Conservation (phyloP, 2,888 invertebrate species). For the Encarsia formosa region DNA sequence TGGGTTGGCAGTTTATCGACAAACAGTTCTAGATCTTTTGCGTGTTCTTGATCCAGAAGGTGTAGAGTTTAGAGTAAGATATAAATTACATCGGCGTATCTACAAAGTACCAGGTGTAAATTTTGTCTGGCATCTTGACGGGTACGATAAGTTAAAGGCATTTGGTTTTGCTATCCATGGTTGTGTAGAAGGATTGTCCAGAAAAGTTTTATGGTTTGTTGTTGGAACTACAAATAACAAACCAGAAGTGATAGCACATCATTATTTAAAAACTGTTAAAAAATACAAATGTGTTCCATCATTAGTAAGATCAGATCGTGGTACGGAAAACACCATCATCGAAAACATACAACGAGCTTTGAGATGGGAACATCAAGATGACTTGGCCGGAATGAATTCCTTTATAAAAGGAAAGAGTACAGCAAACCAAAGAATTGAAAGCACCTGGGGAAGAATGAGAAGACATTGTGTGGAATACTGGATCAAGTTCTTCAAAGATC, state of each 20-base stretch:
- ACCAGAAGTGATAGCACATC: constrained; percentile 1
- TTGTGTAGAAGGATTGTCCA: constrained; percentile 2
- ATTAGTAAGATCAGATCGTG: constrained; percentile 16
- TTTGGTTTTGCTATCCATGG: constrained; percentile 3
- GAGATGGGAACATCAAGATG: background rate
- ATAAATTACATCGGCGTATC: background rate
- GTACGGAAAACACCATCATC: constrained; percentile 12
- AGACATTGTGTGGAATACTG: background rate
- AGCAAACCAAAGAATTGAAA: constrained; percentile 1
- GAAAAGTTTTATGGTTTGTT: too few species aligned
- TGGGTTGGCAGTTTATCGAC: background rate
- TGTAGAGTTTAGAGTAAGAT: background rate
- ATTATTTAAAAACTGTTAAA: constrained; percentile 18
- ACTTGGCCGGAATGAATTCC: background rate
- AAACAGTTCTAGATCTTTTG: background rate
- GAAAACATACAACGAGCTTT: background rate
- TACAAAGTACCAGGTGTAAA: too few species aligned
- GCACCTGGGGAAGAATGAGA: background rate
- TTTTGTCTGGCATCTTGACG: constrained; percentile 3
- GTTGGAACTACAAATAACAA: too few species aligned
- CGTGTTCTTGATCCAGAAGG: background rate
- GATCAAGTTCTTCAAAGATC: background rate
- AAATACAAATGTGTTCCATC: constrained; percentile 14
- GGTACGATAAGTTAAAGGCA: constrained; percentile 1
- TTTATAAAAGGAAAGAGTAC: background rate